Conservation (phyloP, 2,888 invertebrate species). For the Pyrochroa serraticornis region DNA sequence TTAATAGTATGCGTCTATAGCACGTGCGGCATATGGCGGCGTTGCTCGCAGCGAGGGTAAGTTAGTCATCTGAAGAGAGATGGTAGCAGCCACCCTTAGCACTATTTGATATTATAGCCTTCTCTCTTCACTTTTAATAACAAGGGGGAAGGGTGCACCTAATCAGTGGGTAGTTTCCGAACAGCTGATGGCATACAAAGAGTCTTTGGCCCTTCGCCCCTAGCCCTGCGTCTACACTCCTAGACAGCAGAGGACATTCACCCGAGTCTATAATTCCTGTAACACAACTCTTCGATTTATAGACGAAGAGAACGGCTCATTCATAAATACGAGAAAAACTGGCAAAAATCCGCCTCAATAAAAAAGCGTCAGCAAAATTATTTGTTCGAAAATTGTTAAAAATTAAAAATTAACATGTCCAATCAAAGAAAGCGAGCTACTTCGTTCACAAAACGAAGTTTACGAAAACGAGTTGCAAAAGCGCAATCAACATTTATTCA, state of each 20-base stretch:
- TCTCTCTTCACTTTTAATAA: slow-evolving; percentile 29
- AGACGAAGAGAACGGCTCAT: too few relatives aligned
- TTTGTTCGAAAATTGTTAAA: too few relatives aligned
- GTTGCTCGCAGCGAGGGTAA: slow-evolving; percentile 28
- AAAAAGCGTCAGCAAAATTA: too few relatives aligned
- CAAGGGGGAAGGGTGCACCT: slow-evolving; percentile 37
- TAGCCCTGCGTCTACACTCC: slow-evolving; percentile 34
- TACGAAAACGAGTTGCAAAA: too few relatives aligned
- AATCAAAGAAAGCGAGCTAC: too few relatives aligned
- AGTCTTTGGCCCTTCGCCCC: slow-evolving; percentile 23
- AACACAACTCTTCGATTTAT: neutral
- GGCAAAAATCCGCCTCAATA: too few relatives aligned
- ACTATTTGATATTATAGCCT: slow-evolving; percentile 14
- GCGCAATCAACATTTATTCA: too few relatives aligned
- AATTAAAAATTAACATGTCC: too few relatives aligned
- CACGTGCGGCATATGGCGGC: slow-evolving; percentile 37
- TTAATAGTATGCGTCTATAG: slow-evolving; percentile 30
- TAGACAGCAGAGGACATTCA: slow-evolving; percentile 40
- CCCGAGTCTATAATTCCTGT: slow-evolving; percentile 25
- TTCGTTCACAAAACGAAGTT: too few relatives aligned
- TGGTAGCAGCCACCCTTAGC: slow-evolving; percentile 24
- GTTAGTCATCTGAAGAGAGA: slow-evolving; percentile 26
- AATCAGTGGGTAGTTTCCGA: slow-evolving; percentile 35
- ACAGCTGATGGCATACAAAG: slow-evolving; percentile 46
- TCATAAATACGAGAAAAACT: too few relatives aligned